Evolutionary conservation across 2,888 invertebrate genomes (phyloP), one percentile per base, ranked within the genome.

Genomic region (Lampropteryx suffumata): DNA sequence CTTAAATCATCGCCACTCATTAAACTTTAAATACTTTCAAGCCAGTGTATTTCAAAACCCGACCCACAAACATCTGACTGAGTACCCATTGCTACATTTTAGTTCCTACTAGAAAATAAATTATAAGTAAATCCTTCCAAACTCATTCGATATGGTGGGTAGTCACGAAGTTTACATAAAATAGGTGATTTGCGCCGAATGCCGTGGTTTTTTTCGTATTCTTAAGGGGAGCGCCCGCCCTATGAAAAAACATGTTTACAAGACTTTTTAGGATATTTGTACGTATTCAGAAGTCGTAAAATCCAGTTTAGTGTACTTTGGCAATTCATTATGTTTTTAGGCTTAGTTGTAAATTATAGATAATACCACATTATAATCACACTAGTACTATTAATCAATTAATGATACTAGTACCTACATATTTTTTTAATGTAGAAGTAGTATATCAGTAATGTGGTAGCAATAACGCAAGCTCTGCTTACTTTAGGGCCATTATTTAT

Each of bases 131-230:
- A 87, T 87, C 85, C 82, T 81, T 86, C 82, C 79, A 85, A 87
- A 88, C 84, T 81, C 88, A 87, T 89, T 84, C 84, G 84, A 88
- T 88, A 90, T 78, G 85, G 87, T 76, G 68, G 72, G 76, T 73
- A 90, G 90, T 89, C 90, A 90, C 90, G 90, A 86, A 87, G 83
- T 90, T 89, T 88, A 88, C 90, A 89, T 90, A 88, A 90, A 89
- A 84, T 87, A 84, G 78, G 82, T 82, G 85, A 85, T 87, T 88
- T 86, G 85, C 79, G 71, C 77, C 82, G 80, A 86, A 86, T 79
- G 76, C 81, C 78, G 73, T 75, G 79, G 78, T 81, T 84, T 89
- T 85, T 79, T 73, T 69, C 65, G 54, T 66, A 58, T 59, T 73
- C 73, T 72, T 66, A 67, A 67, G 76, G 86, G 82, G 81, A 79